Conservation (phyloP, 2,113 vertebrate species). For the Euleptes europaea region DNA sequence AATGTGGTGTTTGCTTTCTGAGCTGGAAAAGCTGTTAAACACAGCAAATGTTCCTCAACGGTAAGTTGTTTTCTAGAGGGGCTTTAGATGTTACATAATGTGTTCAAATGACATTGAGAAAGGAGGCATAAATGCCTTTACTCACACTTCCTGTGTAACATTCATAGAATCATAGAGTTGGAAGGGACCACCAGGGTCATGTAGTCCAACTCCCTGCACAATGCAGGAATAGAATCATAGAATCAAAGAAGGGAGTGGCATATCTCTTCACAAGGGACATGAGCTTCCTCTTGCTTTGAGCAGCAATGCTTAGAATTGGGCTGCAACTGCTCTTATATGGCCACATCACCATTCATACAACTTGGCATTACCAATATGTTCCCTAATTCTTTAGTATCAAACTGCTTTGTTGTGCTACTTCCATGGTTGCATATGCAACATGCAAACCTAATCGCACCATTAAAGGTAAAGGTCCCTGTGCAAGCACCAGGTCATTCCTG, state of each 20-base stretch:
- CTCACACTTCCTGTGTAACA: neutral
- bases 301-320: neutral
- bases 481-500: too few species aligned
- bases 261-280: neutral
- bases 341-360: neutral
- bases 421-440: neutral
- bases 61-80: neutral
- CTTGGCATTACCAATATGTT: neutral
- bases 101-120: neutral
- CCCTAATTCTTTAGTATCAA: neutral
- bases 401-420: neutral
- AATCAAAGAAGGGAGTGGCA: neutral
- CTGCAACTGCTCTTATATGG: neutral
- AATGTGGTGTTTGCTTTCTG: conserved; percentile 12
- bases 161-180: too few species aligned
- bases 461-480: too few species aligned
- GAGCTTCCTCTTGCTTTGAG: neutral
- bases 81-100: neutral
- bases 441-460: neutral
- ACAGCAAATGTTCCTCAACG: neutral
- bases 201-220: too few species aligned
- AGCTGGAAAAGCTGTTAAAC: neutral
- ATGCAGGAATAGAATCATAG: too few species aligned
- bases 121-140: neutral
- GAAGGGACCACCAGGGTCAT: neutral